A percentile compares a stretch with the other conserved stretches of the same genome.
These are phyloP conservation scores for Batillaria attramentaria DNA, from an alignment of 1,140 invertebrate genomes.

Conservation along the genomic window DNA sequence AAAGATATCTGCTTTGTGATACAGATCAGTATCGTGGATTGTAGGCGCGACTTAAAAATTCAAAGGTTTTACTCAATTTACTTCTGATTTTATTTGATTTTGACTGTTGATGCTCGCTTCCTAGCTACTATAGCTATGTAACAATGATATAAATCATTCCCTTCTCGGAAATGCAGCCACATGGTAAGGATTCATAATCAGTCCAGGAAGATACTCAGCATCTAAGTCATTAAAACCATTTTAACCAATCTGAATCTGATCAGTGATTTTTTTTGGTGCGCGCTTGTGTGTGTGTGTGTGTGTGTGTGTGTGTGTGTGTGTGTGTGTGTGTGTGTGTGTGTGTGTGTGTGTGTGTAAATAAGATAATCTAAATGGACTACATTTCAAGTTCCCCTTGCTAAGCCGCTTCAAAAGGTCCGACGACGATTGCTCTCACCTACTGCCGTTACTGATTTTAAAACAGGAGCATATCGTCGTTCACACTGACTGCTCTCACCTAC, in stretches of 20 bases:
- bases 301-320: background rate
- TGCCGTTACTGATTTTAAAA: background rate
- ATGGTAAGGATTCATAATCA: background rate
- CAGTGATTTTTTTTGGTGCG: background rate
- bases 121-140: too few species aligned
- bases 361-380: background rate
- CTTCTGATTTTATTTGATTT: too few species aligned
- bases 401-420: too few species aligned
- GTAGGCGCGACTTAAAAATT: too few species aligned
- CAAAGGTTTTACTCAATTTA: too few species aligned
- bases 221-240: background rate
- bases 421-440: too few species aligned
- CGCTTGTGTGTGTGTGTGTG: background rate
- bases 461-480: background rate
- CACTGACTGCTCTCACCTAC: too few species aligned
- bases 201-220: background rate
- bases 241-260: background rate
- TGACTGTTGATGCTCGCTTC: too few species aligned
- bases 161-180: background rate
- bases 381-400: too few species aligned
- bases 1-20: background rate
- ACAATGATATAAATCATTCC: background rate
- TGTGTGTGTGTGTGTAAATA: constrained; percentile 1
- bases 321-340: background rate
- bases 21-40: background rate